These are phyloP conservation scores for Melanotaenia duboulayi DNA, from an alignment of 2,113 vertebrate species.

Conservation along the genomic window DNA sequence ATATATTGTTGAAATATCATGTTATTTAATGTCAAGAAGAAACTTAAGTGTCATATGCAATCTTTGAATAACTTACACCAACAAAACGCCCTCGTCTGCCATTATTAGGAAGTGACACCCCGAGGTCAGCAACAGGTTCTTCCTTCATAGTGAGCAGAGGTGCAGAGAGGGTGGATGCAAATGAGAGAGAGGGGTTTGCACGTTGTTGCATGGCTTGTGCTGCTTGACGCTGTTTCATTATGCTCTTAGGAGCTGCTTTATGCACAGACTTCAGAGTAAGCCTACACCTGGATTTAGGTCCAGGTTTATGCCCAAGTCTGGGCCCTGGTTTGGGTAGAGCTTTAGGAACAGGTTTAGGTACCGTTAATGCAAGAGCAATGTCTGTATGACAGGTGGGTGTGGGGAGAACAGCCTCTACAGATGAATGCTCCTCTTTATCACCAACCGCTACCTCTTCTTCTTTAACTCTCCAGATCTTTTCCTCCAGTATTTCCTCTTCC, in stretches of 20 bases:
- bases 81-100: slow-evolving; percentile 70
- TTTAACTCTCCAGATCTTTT: slow-evolving; percentile 74
- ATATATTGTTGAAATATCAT: slow-evolving; percentile 1
- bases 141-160: slow-evolving; percentile 52
- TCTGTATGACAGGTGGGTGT: slow-evolving; percentile 50
- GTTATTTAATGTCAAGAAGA: slow-evolving; percentile 12
- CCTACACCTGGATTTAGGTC: slow-evolving; percentile 73
- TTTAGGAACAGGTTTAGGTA: slow-evolving; percentile 69
- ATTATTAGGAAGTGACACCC: slow-evolving; percentile 45
- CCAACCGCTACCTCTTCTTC: slow-evolving; percentile 62
- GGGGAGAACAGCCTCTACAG: slow-evolving; percentile 57
- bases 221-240: slow-evolving; percentile 71
- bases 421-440: slow-evolving; percentile 44
- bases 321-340: slow-evolving; percentile 67
- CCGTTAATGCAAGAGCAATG: slow-evolving; percentile 55
- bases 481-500: slow-evolving; percentile 56
- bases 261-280: slow-evolving; percentile 65
- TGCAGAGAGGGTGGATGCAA: slow-evolving; percentile 32
- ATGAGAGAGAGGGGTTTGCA: slow-evolving; percentile 41
- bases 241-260: slow-evolving; percentile 75
- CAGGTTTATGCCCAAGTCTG: slow-evolving; percentile 72
- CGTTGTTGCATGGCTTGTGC: slow-evolving; percentile 55
- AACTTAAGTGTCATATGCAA: slow-evolving; percentile 4
- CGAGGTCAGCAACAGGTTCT: slow-evolving; percentile 42
- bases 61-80: slow-evolving; percentile 66